These are phyloP conservation scores for Pycnonotus jocosus DNA, from an alignment of 2,113 vertebrate genomes.

Conservation along the genomic window DNA sequence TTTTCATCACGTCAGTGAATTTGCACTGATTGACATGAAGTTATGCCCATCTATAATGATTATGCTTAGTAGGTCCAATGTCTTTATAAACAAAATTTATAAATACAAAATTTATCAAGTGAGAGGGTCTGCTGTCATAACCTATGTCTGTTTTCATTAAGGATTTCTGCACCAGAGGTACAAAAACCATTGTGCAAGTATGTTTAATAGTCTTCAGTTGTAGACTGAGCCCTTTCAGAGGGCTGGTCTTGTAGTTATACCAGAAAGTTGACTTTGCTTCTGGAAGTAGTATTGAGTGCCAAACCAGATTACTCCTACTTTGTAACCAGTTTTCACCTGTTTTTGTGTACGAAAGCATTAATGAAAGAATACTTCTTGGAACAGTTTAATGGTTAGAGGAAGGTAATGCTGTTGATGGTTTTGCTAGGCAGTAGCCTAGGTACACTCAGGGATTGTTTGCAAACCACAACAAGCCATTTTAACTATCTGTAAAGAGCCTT, in stretches of 20 bases:
- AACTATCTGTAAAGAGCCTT: not conserved
- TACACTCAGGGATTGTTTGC: not conserved
- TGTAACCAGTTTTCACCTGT: constrained; percentile 26
- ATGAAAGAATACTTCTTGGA: constrained; percentile 16
- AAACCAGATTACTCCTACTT: constrained; percentile 12
- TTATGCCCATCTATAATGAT: not conserved
- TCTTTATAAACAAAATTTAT: not conserved
- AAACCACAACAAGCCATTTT: not conserved
- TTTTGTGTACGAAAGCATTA: not conserved
- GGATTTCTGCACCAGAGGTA: not conserved
- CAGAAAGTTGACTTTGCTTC: constrained; percentile 17
- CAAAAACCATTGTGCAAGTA: not conserved
- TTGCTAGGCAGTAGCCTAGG: not conserved
- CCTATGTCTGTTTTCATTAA: not conserved
- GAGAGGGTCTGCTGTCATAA: not conserved
- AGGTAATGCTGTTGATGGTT: not conserved
- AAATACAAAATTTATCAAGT: not conserved
- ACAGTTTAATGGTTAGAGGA: not conserved
- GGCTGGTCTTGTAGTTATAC: not conserved
- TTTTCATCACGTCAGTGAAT: not conserved
- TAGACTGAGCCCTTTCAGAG: not conserved
- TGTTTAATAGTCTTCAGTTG: not conserved
- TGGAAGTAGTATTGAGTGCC: not conserved
- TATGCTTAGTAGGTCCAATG: not conserved
- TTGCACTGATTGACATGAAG: not conserved